Evolutionary conservation across 2,797 vertebrate genomes (phyloP), one percentile per base, ranked within the genome.

Genomic region (Rhyacichthys aspro): DNA sequence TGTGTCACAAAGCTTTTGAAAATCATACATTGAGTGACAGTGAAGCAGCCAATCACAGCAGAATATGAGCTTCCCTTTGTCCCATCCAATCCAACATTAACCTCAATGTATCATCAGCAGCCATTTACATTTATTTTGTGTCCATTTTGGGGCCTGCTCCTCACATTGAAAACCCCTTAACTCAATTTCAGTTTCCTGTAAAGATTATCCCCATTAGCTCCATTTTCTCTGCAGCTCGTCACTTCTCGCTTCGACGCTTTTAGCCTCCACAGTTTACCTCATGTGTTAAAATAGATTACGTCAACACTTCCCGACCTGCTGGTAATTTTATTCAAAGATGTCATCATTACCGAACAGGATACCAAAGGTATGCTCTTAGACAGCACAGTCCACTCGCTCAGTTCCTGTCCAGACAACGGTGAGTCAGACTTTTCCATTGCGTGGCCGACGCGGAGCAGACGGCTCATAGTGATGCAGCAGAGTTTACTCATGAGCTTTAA

Each of bases 361-460:
- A 75, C 76, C 79, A 67, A 28, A 69, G 80, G 67, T 82, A 52
- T 76, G 88, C 81, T 55, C 50, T 78, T 79, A 83, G 82, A 75
- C 83, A 58, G 81, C 53, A 64, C 64, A 1, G 79, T 80, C 82
- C 70, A 62, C 80, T 85, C 78, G 74, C 81, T 79, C 87, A 79
- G 55, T 84, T 91, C 87, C 86, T 82, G 84, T 89, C 87, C 91
- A 91, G 90, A 91, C 90, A 1, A 43, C 42, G 50, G 75, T 91
- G 90, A 93, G 79, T 90, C 88, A 87, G 73, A 73, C 46, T 81
- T 90, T 89, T 91, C 89, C 89, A 83, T 85, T 85, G 72, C 82
- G 67, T 78, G 18, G 47, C 57, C 38, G 2, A 72, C 36, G n/a
- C 82, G 84, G 83, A 88, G n/a, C 82, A 86, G 83, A 88, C 84